phyloP scores from a whole-genome alignment of 2,888 invertebrate species.

The Coenonympha glycerion region DNA sequence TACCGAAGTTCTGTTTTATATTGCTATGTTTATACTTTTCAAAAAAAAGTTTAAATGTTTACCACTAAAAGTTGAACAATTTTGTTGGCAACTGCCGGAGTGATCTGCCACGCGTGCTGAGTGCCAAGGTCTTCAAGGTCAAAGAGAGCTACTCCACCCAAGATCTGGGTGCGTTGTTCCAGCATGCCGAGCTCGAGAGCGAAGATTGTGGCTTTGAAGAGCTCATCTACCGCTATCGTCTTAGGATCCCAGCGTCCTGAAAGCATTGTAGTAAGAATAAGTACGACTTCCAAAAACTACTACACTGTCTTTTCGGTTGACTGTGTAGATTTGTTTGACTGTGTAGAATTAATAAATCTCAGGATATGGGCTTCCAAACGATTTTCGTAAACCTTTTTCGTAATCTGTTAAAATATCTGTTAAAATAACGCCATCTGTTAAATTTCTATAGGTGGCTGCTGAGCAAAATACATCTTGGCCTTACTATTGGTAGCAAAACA shows the following conservation, averaged over 20 bases:
- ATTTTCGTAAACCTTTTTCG: too few relatives aligned
- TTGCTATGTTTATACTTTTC: too few relatives aligned
- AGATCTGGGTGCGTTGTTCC: conserved; percentile 83
- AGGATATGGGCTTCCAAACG: too few relatives aligned
- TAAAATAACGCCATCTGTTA: too few relatives aligned
- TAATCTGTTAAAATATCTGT: too few relatives aligned
- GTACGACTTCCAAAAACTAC: too few relatives aligned
- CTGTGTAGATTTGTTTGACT: too few relatives aligned
- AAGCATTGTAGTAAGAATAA: conserved; percentile 23
- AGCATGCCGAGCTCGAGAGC: conserved; percentile 83
- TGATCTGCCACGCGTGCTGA: conserved; percentile 82
- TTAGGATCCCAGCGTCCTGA: conserved; percentile 85
- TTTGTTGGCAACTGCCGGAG: conserved; percentile 23
- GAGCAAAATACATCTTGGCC: too few relatives aligned
- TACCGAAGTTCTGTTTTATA: neutral
- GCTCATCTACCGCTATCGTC: conserved; percentile 78
- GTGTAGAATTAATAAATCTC: too few relatives aligned
- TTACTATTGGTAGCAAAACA: too few relatives aligned
- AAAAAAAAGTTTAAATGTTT: conserved; percentile 34
- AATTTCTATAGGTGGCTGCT: too few relatives aligned
- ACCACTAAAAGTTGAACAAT: conserved; percentile 68
- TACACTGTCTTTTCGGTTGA: too few relatives aligned
- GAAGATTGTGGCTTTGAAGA: conserved; percentile 81
- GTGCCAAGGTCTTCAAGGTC: conserved; percentile 83
- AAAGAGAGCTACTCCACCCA: conserved; percentile 85